These are phyloP conservation scores for Festucalex cinctus DNA, from an alignment of 2,113 vertebrate species.

Conservation along the genomic window DNA sequence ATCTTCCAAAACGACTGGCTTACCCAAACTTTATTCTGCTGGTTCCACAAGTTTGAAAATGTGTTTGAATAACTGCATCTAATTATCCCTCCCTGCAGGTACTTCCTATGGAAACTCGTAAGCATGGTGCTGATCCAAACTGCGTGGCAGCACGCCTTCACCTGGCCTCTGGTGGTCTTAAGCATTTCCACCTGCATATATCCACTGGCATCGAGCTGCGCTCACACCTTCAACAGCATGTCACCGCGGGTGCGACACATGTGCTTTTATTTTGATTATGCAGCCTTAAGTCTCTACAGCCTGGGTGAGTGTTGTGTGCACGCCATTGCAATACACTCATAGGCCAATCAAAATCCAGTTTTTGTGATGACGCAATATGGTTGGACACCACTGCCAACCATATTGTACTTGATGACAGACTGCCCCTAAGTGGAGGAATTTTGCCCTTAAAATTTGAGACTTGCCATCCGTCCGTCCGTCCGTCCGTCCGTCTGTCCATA, in stretches of 20 bases:
- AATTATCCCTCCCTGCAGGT: conserved; percentile 64
- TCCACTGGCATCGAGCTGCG: conserved; percentile 81
- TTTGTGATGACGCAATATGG: background rate
- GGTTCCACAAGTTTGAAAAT: background rate
- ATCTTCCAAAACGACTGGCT: too few relatives aligned
- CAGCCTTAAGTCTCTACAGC: conserved; percentile 79
- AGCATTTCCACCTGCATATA: conserved; percentile 80
- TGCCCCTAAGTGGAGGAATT: too few relatives aligned
- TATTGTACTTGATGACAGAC: too few relatives aligned
- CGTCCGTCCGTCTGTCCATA: too few relatives aligned
- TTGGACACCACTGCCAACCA: background rate
- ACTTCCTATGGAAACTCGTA: conserved; percentile 80
- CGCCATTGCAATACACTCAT: background rate
- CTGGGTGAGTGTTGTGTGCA: conserved; percentile 68
- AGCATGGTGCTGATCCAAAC: conserved; percentile 62
- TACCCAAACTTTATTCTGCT: background rate
- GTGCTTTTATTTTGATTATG: conserved; percentile 86
- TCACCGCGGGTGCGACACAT: conserved; percentile 75
- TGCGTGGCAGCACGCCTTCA: conserved; percentile 65
- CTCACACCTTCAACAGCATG: conserved; percentile 85
- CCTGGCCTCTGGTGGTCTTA: conserved; percentile 79
- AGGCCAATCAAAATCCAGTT: background rate
- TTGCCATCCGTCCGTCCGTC: too few relatives aligned
- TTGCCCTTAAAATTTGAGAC: too few relatives aligned
- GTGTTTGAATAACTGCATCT: background rate